Base-by-base conservation (phyloP, 1,140 invertebrate genomes). In the Paracyclopina nana region DNA sequence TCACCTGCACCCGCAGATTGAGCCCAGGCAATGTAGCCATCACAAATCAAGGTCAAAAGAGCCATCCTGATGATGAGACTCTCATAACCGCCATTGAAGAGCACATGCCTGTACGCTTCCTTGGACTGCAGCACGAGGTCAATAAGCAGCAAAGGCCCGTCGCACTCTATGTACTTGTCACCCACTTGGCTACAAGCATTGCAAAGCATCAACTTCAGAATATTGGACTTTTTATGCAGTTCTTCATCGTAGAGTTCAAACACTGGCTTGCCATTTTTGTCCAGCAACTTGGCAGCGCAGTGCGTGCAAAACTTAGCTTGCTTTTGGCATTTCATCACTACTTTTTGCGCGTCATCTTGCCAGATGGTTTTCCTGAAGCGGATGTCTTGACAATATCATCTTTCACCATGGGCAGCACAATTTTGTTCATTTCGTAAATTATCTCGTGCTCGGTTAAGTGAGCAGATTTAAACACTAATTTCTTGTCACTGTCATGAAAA, bases 371-470 rank as follows among this genome's bases (percentile, higher is more conserved):
- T 38, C n/a, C 34, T 38, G 4, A 8, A 3, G 34, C 8, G 34
- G 34, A n/a, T 16, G n/a, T 38, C n/a, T n/a, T n/a, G 14, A 2
- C 34, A 9, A 9, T 20, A n/a, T 38, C 34, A 8, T 38, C 34
- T 20, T 38, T 38, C 4, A 77, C 59, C 26, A 59, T 40, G 1
- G 59, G 57, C 16, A 70, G 62, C 40, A 79, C 75, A 22, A 86
- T 70, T 60, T 83, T 73, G 60, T 87, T 87, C 55, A 76, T 75
- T 29, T 82, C 62, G 62, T 79, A 69, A 18, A 86, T 61, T 30
- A 90, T 66, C 61, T 88, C 82, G 49, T 85, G 57, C 27, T 70
- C 64, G 46, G 73, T 72, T 25, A 90, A 63, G 61, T 85, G 79
- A 4, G 63, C 66, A 58, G 73, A 73, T 60, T 83, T 77, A 28